phyloP scores from a whole-genome alignment of 2,113 vertebrate genomes.

The Lasiurus cinereus region DNA sequence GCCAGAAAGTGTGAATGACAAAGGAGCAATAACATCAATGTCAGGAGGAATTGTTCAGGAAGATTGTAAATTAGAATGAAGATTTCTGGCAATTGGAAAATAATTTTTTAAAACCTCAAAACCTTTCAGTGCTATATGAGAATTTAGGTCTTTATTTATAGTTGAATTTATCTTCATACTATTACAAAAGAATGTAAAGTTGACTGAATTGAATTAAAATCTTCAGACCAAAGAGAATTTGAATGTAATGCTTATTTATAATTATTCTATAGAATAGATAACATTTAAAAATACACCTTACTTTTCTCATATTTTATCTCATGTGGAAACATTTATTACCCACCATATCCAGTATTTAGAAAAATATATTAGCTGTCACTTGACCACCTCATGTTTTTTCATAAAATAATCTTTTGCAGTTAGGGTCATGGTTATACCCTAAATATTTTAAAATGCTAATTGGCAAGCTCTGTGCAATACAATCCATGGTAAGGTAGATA shows the following conservation, averaged over 20 bases:
- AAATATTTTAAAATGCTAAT: slow-evolving; percentile 75
- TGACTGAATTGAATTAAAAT: slow-evolving; percentile 38
- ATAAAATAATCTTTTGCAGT: slow-evolving; percentile 63
- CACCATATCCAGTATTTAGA: neutral
- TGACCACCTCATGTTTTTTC: neutral
- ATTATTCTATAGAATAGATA: neutral
- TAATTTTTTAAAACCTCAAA: slow-evolving; percentile 3
- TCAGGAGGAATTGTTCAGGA: neutral
- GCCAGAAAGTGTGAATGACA: slow-evolving; percentile 30
- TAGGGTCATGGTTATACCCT: slow-evolving; percentile 63
- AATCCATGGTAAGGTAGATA: slow-evolving; percentile 32
- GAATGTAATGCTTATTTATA: slow-evolving; percentile 26
- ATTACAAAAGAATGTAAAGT: neutral
- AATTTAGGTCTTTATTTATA: slow-evolving; percentile 19
- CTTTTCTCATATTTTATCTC: slow-evolving; percentile 39
- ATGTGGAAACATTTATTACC: neutral
- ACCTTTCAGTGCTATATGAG: neutral
- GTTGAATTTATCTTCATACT: slow-evolving; percentile 35
- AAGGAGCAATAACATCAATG: neutral
- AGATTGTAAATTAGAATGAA: slow-evolving; percentile 10
- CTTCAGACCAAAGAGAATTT: neutral
- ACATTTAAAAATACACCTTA: slow-evolving; percentile 10
- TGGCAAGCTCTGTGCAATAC: slow-evolving; percentile 25
- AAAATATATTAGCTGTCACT: slow-evolving; percentile 16
- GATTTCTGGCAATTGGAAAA: slow-evolving; percentile 55